These are phyloP conservation scores for Pangasianodon gigas DNA, from an alignment of 2,113 vertebrate genomes.

Conservation along the genomic window DNA sequence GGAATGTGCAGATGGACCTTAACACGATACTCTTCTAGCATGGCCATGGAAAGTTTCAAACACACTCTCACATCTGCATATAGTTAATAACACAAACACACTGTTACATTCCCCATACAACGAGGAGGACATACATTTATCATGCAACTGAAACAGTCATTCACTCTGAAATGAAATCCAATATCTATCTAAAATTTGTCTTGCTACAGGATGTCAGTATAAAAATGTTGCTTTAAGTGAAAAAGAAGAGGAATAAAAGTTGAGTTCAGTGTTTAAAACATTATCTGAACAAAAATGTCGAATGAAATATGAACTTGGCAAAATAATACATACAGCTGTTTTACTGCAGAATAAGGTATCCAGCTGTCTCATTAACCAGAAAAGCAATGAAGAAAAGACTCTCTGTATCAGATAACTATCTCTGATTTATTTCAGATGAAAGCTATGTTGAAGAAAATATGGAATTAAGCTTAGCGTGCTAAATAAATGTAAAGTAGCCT, in stretches of 20 bases:
- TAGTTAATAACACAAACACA: constrained; percentile 53
- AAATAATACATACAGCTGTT: constrained; percentile 9
- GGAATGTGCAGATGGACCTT: constrained; percentile 63
- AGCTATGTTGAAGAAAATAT: background rate
- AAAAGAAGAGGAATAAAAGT: background rate
- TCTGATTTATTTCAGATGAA: background rate
- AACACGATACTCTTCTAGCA: constrained; percentile 58
- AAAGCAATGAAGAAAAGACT: background rate
- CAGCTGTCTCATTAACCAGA: background rate
- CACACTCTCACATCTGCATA: constrained; percentile 58
- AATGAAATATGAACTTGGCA: background rate
- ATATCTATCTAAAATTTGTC: background rate
- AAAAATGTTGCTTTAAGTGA: background rate
- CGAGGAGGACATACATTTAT: constrained; percentile 50
- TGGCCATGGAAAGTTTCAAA: constrained; percentile 60
- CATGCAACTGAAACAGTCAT: constrained; percentile 48
- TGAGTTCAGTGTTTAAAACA: background rate
- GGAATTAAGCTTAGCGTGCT: background rate
- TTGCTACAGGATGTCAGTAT: constrained; percentile 11
- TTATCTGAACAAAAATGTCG: background rate
- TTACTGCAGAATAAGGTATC: constrained; percentile 1
- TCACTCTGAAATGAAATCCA: constrained; percentile 39
- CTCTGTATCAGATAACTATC: background rate
- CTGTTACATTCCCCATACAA: constrained; percentile 41
- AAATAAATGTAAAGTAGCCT: background rate